Conservation (phyloP, 2,113 vertebrate genomes). For the Rutilus rutilus region DNA sequence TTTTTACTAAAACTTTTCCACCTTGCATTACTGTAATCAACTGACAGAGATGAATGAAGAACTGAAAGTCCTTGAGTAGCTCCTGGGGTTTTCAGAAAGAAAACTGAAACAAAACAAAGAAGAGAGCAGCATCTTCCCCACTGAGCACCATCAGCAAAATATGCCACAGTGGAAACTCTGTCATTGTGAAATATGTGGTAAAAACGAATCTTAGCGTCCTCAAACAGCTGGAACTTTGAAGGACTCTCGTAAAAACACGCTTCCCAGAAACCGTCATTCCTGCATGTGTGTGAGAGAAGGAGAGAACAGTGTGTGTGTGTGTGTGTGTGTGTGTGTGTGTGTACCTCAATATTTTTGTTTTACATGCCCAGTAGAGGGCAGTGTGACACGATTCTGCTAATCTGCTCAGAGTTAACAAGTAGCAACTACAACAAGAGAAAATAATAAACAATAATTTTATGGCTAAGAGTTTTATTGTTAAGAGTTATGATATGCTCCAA, state of each 20-base stretch:
- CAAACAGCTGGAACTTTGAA: constrained; percentile 28
- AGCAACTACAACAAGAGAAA: constrained; percentile 58
- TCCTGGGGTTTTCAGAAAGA: constrained; percentile 3
- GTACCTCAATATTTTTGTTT: constrained; percentile 2
- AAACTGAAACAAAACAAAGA: constrained; percentile 18
- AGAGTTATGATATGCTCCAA: background rate
- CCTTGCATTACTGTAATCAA: background rate
- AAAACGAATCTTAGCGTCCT: constrained; percentile 35
- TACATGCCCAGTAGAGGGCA: constrained; percentile 71
- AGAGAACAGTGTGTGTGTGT: background rate
- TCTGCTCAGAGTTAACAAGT: constrained; percentile 57
- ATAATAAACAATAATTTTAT: background rate
- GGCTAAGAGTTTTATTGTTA: background rate
- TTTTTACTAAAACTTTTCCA: too few species aligned
- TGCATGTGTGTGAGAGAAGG: background rate
- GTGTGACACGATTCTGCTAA: constrained; percentile 55
- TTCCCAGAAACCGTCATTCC: constrained; percentile 40
- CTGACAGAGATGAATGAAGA: constrained; percentile 21
- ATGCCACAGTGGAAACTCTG: constrained; percentile 41
- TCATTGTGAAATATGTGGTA: constrained; percentile 43
- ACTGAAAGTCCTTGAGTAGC: constrained; percentile 31
- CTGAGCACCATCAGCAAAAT: background rate
- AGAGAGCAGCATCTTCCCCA: constrained; percentile 15
- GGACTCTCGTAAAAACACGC: background rate
- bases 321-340: background rate